A percentile compares a stretch with the other conserved stretches of the same genome.
Conservation (phyloP, 1,140 invertebrate genomes). For the Drosophila elegans region DNA sequence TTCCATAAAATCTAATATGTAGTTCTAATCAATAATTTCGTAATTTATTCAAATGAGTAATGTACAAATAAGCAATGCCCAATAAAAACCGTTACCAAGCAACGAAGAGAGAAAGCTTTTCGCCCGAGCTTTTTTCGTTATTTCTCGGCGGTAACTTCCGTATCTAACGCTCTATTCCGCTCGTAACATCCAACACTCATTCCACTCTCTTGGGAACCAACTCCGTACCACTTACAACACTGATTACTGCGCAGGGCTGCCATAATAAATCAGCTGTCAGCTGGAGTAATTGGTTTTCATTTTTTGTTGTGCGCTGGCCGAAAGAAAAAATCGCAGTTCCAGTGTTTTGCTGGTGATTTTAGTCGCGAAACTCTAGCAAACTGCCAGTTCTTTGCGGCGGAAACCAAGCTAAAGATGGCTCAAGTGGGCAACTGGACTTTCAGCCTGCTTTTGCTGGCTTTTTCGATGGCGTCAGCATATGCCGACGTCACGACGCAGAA, state of each 20-base stretch:
- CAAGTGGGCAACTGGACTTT: conserved; percentile 1
- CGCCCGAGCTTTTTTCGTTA: conserved; percentile 14
- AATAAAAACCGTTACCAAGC: conserved; percentile 21
- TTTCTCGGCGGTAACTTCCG: conserved; percentile 10
- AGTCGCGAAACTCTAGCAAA: background rate
- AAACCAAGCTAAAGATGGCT: conserved; percentile 10
- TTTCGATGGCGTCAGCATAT: conserved; percentile 69
- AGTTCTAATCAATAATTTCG: conserved; percentile 24
- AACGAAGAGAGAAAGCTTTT: conserved; percentile 17
- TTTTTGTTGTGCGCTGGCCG: conserved; percentile 33
- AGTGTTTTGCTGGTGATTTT: conserved; percentile 10
- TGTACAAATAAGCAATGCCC: background rate
- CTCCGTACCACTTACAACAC: conserved; percentile 25
- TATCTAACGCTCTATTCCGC: conserved; percentile 13
- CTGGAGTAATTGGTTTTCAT: conserved; percentile 23
- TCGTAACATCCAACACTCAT: conserved; percentile 8
- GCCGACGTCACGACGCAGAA: conserved; percentile 72
- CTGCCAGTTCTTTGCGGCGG: background rate
- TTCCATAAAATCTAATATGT: background rate
- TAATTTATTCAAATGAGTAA: conserved; percentile 23
- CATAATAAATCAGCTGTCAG: conserved; percentile 36
- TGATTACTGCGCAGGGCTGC: conserved; percentile 36
- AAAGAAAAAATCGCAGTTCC: conserved; percentile 34
- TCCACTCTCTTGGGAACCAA: background rate
- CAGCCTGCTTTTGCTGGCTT: conserved; percentile 24